These are phyloP conservation scores for Tupaia chinensis DNA, from an alignment of 2,113 vertebrate genomes.

Conservation along the genomic window DNA sequence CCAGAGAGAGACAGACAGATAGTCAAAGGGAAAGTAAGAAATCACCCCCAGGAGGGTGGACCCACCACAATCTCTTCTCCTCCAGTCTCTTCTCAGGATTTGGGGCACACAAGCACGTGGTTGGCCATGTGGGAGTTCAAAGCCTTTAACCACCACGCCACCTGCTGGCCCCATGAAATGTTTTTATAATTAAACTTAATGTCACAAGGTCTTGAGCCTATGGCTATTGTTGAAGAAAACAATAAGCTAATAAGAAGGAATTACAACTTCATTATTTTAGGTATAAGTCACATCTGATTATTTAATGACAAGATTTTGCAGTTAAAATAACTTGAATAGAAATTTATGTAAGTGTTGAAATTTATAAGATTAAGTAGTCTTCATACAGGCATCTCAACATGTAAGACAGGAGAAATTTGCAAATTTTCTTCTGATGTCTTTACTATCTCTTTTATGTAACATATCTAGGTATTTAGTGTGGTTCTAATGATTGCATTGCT, in stretches of 20 bases:
- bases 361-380: neutral
- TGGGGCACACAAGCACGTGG: too few relatives aligned
- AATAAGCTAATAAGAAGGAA: neutral
- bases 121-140: too few relatives aligned
- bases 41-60: too few relatives aligned
- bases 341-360: neutral
- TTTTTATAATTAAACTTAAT: neutral
- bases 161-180: neutral
- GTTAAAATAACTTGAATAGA: neutral
- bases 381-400: neutral
- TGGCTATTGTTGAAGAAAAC: neutral
- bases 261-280: neutral
- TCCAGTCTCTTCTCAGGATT: too few relatives aligned
- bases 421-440: neutral
- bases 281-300: neutral
- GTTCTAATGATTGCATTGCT: neutral
- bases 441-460: neutral
- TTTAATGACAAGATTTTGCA: neutral
- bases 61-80: too few relatives aligned
- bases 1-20: too few relatives aligned
- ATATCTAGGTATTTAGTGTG: neutral
- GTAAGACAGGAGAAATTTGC: neutral
- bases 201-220: neutral
- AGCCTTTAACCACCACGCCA: too few relatives aligned
- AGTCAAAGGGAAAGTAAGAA: too few relatives aligned